These are phyloP conservation scores for Drosophila simulans DNA, from an alignment of 1,140 invertebrate species.

Conservation along the genomic window DNA sequence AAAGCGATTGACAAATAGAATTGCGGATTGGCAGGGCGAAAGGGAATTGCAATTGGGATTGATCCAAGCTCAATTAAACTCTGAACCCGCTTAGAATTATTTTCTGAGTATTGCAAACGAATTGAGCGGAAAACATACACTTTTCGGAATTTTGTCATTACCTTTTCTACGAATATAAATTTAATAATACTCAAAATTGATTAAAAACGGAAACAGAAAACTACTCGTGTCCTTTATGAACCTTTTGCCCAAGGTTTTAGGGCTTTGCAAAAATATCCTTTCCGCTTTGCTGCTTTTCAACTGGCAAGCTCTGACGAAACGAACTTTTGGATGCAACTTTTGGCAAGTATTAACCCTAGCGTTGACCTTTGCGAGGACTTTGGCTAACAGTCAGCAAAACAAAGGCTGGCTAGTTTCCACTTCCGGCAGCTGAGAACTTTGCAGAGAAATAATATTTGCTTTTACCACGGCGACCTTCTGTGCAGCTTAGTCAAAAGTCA, in stretches of 20 bases:
- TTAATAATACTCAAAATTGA: too few species aligned
- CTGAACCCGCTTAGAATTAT: slow-evolving; percentile 14
- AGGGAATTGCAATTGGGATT: slow-evolving; percentile 31
- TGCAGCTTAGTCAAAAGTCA: slow-evolving; percentile 39
- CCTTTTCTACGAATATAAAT: too few species aligned
- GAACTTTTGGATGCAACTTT: slow-evolving; percentile 29
- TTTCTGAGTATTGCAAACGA: slow-evolving; percentile 2
- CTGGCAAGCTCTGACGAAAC: slow-evolving; percentile 24
- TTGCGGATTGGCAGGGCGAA: slow-evolving; percentile 11
- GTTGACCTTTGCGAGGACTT: slow-evolving; percentile 25
- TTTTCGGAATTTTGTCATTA: too few species aligned
- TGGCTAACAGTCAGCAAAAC: slow-evolving; percentile 12
- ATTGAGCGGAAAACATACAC: too few species aligned
- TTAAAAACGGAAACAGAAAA: too few species aligned
- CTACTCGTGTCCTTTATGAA: too few species aligned
- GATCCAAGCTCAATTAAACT: slow-evolving; percentile 46
- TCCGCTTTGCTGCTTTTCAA: not conserved
- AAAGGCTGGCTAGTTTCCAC: slow-evolving; percentile 23
- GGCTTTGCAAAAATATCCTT: not conserved
- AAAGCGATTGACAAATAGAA: slow-evolving; percentile 51
- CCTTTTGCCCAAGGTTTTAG: not conserved
- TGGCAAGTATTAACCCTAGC: slow-evolving; percentile 29
- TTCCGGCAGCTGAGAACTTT: slow-evolving; percentile 8
- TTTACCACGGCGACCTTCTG: slow-evolving; percentile 32
- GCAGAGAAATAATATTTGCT: slow-evolving; percentile 38